Evolutionary conservation across 2,113 vertebrate species (phyloP).

Genomic region (Steatornis caripensis): DNA sequence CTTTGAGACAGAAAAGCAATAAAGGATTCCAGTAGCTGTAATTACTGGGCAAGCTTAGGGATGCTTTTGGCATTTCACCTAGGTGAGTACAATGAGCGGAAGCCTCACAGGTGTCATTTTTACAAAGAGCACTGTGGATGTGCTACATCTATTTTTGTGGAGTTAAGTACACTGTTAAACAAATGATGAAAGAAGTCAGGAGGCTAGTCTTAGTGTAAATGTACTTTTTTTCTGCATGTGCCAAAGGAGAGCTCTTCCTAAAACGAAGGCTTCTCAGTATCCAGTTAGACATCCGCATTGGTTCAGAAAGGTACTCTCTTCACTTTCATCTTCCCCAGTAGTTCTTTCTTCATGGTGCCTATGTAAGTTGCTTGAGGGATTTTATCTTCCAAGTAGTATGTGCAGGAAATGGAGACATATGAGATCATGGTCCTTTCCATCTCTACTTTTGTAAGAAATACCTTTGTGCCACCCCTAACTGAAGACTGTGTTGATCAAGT

Average conservation of each 20-base stretch:
- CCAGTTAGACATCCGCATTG: neutral
- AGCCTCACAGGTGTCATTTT: neutral
- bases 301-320: neutral
- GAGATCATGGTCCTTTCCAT: neutral
- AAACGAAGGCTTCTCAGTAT: neutral
- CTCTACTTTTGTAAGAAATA: neutral
- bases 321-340: neutral
- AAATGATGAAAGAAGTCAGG: neutral
- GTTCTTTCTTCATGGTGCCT: neutral
- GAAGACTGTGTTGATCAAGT: neutral
- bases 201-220: neutral
- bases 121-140: neutral
- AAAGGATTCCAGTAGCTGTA: neutral
- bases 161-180: neutral
- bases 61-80: neutral
- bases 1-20: neutral
- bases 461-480: neutral
- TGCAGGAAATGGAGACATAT: neutral
- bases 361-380: neutral
- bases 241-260: neutral
- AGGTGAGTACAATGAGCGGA: neutral
- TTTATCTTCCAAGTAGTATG: neutral
- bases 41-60: neutral
- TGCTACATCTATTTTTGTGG: neutral
- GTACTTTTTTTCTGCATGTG: neutral